phyloP scores from a whole-genome alignment of 2,113 vertebrate genomes.

The Saccopteryx leptura region DNA sequence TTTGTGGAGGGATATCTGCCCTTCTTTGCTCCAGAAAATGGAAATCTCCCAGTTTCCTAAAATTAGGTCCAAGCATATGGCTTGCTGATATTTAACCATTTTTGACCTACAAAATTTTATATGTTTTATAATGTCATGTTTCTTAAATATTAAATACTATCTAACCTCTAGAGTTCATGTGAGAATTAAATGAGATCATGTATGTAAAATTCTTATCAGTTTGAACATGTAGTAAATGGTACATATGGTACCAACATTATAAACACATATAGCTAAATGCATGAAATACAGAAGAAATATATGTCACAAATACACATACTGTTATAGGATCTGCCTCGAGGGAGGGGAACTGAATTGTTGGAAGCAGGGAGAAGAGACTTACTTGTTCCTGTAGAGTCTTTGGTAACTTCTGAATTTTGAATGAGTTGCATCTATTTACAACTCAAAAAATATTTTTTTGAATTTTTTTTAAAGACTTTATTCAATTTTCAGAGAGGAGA shows the following conservation, averaged over 20 bases:
- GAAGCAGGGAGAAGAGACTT: background rate
- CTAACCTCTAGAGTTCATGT: background rate
- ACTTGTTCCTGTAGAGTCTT: background rate
- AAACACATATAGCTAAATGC: background rate
- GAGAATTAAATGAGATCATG: background rate
- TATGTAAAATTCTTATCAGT: background rate
- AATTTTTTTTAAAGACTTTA: background rate
- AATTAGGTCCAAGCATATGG: background rate
- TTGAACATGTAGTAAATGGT: background rate
- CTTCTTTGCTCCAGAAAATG: background rate
- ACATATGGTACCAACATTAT: background rate
- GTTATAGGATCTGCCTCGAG: background rate
- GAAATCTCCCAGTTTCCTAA: background rate
- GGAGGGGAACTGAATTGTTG: background rate
- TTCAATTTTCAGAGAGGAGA: no score
- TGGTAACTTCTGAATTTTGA: conserved; percentile 8
- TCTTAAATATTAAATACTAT: background rate
- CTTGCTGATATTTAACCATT: background rate
- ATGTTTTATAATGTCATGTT: background rate
- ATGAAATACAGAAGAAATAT: background rate
- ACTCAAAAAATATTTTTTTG: background rate
- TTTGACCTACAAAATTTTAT: background rate
- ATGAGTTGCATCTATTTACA: background rate
- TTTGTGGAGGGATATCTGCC: background rate
- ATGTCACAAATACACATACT: background rate